Percentiles rank a stretch among this genome's conserved stretches.
phyloP scores from a whole-genome alignment of 1,140 invertebrate species.

The Aphis craccivora region DNA sequence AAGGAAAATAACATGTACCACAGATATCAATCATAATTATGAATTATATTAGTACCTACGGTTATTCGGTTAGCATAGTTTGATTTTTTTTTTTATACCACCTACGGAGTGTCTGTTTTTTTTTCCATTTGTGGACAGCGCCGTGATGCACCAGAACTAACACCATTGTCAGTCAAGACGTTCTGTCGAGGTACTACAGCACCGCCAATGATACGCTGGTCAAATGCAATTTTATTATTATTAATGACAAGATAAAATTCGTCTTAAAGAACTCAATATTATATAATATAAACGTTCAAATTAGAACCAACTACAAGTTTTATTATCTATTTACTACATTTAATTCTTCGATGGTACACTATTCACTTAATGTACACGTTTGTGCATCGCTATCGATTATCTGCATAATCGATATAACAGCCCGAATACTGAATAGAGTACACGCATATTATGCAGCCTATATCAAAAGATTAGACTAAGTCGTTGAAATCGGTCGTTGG shows the following conservation, averaged over 20 bases:
- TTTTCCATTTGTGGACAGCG: neutral
- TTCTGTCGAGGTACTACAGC: too few relatives aligned
- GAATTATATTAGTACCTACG: too few relatives aligned
- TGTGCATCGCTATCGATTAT: neutral
- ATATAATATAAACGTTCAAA: neutral
- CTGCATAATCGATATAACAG: neutral
- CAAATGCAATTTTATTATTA: neutral
- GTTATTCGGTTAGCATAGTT: neutral
- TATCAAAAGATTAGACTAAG: neutral
- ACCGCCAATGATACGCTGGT: neutral
- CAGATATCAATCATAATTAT: neutral
- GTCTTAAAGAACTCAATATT: too few relatives aligned
- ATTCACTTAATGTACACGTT: neutral
- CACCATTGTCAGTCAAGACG: neutral
- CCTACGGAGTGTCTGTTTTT: neutral
- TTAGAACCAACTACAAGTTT: neutral
- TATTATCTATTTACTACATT: neutral
- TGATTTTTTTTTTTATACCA: neutral
- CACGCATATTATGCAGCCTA: neutral
- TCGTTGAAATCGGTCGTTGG: neutral
- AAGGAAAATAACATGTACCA: neutral
- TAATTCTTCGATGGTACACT: neutral
- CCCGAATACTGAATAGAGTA: neutral
- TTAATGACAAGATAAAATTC: neutral
- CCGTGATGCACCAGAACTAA: neutral